Evolutionary conservation across 2,113 vertebrate species (phyloP).

Genomic region (Trogon melanurus): DNA sequence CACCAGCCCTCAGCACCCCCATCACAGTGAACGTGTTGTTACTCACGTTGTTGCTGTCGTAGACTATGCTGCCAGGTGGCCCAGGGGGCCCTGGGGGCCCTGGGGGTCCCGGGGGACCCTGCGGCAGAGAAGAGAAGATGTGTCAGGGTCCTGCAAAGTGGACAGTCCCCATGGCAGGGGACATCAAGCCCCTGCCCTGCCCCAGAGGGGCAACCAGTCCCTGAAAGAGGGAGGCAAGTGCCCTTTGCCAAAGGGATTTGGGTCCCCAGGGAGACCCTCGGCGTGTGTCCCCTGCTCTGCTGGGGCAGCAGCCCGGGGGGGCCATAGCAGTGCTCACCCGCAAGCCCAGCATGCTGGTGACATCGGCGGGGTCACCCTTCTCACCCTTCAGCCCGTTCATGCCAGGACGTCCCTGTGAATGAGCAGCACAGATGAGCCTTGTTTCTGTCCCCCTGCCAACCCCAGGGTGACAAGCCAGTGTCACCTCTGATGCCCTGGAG

Average conservation of each 20-base stretch:
- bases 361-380: constrained; percentile 81
- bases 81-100: constrained; percentile 83
- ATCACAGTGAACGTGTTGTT: fast-evolving
- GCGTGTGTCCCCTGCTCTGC: fast-evolving
- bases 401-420: constrained; percentile 88
- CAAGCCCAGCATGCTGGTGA: constrained; percentile 54
- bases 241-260: background rate
- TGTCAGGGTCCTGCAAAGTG: background rate
- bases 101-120: constrained; percentile 78
- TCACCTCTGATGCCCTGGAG: background rate
- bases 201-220: background rate
- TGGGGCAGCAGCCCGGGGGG: background rate
- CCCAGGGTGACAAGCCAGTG: background rate
- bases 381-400: constrained; percentile 90
- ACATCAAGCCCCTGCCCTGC: fast-evolving
- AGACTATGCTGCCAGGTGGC: constrained; percentile 46
- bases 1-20: background rate
- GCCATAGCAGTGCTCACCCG: constrained; percentile 73
- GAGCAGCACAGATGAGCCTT: background rate
- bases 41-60: constrained; percentile 61
- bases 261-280: fast-evolving
- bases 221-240: background rate
- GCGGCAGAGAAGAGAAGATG: background rate
- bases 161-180: background rate
- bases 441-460: fast-evolving